These are phyloP conservation scores for Lanistes nyassanus DNA, from an alignment of 1,140 invertebrate species.

Conservation along the genomic window DNA sequence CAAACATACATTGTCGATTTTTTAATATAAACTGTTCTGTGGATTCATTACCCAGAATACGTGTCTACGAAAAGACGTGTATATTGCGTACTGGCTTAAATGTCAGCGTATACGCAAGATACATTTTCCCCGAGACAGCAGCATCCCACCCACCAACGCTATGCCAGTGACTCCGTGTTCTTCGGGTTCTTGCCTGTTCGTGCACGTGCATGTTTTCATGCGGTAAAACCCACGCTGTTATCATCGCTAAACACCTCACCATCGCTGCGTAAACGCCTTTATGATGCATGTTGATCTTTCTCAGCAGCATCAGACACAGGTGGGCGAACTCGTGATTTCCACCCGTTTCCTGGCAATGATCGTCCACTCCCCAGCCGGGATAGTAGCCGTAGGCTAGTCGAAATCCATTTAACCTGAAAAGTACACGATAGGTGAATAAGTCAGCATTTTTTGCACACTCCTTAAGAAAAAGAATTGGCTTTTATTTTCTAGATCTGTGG, in stretches of 20 bases:
- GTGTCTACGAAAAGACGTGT: not conserved
- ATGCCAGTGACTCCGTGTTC: no score
- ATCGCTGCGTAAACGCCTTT: not conserved
- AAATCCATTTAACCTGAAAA: conserved; percentile 25
- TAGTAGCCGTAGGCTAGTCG: conserved; percentile 28
- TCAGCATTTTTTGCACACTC: no score
- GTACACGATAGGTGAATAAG: no score
- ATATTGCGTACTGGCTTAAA: not conserved
- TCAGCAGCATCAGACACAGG: conserved; percentile 20
- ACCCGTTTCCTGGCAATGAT: conserved; percentile 25
- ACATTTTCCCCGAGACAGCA: not conserved
- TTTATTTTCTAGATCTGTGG: no score
- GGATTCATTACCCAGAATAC: no score
- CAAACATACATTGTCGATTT: not conserved
- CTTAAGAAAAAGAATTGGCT: no score
- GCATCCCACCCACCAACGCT: no score
- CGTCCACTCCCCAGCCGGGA: conserved; percentile 18
- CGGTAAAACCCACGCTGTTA: no score
- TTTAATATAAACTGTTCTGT: no score
- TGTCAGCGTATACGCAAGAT: not conserved
- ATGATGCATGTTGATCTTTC: not conserved
- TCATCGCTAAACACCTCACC: not conserved
- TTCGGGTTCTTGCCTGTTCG: no score
- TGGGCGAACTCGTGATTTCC: conserved; percentile 21
- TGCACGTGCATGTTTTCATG: no score